These are phyloP conservation scores for Pemphigus obesinymphae DNA, from an alignment of 1,140 invertebrate genomes.

Conservation along the genomic window DNA sequence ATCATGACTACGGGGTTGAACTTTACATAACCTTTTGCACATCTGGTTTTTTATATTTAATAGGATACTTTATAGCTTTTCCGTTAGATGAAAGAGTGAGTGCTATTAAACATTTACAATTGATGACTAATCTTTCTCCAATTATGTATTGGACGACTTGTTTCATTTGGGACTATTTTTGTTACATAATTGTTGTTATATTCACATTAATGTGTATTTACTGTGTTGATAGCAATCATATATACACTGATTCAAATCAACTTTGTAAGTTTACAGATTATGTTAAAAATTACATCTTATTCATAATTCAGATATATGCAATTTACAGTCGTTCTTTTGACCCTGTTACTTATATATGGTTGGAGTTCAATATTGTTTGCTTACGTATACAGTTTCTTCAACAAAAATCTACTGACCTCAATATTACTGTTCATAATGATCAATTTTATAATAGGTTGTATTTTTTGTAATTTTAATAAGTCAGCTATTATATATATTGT, in stretches of 20 bases:
- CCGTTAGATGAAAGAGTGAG: constrained; percentile 51
- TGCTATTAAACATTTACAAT: constrained; percentile 64
- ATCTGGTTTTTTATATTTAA: not conserved
- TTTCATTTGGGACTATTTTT: constrained; percentile 59
- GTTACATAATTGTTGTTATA: constrained; percentile 50
- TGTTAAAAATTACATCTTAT: not conserved
- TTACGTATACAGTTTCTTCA: constrained; percentile 45
- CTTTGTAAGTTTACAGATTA: not conserved
- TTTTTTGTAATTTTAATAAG: not conserved
- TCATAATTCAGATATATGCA: not conserved
- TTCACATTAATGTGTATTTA: constrained; percentile 45
- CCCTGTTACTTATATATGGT: constrained; percentile 44
- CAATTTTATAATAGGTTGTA: constrained; percentile 43
- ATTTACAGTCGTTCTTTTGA: constrained; percentile 44
- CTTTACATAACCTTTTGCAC: not conserved
- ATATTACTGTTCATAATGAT: constrained; percentile 41
- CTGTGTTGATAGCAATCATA: constrained; percentile 45
- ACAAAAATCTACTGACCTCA: constrained; percentile 42
- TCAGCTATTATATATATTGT: not conserved
- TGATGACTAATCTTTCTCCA: constrained; percentile 61
- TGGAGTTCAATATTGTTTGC: constrained; percentile 43
- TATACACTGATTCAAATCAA: not conserved
- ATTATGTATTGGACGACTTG: constrained; percentile 59
- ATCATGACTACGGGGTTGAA: not conserved
- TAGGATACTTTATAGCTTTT: constrained; percentile 53